Evolutionary conservation across 1,140 invertebrate species (phyloP).

Genomic region (Heliconius hermathena): DNA sequence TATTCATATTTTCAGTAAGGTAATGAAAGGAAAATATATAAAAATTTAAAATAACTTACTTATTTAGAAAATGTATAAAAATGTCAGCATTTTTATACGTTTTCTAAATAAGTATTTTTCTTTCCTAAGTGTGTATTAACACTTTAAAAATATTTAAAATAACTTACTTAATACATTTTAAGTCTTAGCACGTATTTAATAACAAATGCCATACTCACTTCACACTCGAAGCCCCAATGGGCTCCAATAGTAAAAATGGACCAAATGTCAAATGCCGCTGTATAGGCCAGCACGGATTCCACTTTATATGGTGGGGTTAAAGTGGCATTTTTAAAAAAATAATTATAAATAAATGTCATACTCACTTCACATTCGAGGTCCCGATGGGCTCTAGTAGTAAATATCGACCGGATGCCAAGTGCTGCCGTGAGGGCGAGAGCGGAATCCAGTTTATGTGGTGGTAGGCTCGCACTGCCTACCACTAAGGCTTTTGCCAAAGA

Average conservation of each 20-base stretch:
- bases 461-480: conserved; percentile 94
- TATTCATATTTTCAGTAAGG: too few species aligned
- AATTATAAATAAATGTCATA: not conserved
- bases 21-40: too few species aligned
- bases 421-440: conserved; percentile 95
- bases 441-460: conserved; percentile 85
- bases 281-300: conserved; percentile 94
- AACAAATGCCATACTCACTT: conserved; percentile 76
- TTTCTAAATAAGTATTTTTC: too few species aligned
- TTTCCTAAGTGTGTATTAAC: too few species aligned
- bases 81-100: too few species aligned
- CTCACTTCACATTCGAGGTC: conserved; percentile 91
- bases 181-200: too few species aligned
- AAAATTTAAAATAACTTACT: too few species aligned
- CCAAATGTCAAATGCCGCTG: conserved; percentile 96
- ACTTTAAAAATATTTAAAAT: too few species aligned
- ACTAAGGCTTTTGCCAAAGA: conserved; percentile 98
- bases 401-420: conserved; percentile 96
- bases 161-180: too few species aligned
- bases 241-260: conserved; percentile 95
- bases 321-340: too few species aligned
- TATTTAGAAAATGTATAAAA: too few species aligned
- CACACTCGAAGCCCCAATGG: conserved; percentile 91
- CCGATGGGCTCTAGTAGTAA: conserved; percentile 93
- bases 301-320: conserved; percentile 60